These are phyloP conservation scores for Drosophila lacicola DNA, from an alignment of 2,888 invertebrate genomes.

Conservation along the genomic window DNA sequence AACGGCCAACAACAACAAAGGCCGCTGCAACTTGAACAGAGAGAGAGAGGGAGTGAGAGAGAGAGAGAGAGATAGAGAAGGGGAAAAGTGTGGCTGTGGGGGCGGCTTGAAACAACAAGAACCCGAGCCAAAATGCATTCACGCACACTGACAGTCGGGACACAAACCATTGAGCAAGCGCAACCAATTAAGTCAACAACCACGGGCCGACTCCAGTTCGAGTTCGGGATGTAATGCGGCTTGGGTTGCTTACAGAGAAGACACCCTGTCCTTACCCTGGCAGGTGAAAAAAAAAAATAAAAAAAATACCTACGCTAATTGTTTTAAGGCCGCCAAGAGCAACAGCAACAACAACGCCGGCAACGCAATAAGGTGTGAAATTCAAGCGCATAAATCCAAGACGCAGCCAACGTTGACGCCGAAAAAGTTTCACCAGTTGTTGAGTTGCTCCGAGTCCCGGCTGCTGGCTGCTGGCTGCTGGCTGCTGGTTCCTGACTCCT, in stretches of 20 bases:
- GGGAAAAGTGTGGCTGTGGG: neutral
- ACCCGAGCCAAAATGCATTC: constrained; percentile 65
- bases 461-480: neutral
- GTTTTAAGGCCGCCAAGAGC: constrained; percentile 65
- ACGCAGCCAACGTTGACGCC: constrained; percentile 33
- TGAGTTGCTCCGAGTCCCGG: constrained; percentile 10
- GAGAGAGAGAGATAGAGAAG: neutral
- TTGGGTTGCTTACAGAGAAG: constrained; percentile 29
- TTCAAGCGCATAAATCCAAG: constrained; percentile 70
- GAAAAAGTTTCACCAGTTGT: constrained; percentile 36
- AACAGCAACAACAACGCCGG: constrained; percentile 32
- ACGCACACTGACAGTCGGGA: constrained; percentile 34
- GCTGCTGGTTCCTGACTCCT: neutral
- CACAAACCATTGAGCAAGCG: constrained; percentile 69
- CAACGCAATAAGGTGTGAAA: constrained; percentile 77
- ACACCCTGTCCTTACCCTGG: no score
- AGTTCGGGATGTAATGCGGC: constrained; percentile 11
- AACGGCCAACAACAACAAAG: constrained; percentile 16
- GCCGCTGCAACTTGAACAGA: constrained; percentile 17
- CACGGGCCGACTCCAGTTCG: constrained; percentile 10
- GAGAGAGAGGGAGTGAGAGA: neutral
- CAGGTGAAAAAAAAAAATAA: neutral
- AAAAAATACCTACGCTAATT: constrained; percentile 63
- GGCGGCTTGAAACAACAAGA: constrained; percentile 11
- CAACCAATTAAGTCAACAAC: constrained; percentile 59